Conservation (phyloP, 92 coral and sea anemone species). For the Parazoanthus atlanticus region DNA sequence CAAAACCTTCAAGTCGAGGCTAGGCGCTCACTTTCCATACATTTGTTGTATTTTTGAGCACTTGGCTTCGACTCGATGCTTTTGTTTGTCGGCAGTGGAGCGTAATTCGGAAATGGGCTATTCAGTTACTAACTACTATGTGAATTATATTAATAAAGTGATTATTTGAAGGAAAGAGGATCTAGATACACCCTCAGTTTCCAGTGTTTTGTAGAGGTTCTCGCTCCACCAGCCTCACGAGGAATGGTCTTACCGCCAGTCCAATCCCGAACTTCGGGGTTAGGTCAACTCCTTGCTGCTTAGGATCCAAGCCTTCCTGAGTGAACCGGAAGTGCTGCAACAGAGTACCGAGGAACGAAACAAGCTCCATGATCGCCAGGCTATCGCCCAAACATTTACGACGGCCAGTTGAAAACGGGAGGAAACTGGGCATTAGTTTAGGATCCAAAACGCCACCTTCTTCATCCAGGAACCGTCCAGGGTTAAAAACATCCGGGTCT, state of each 20-base stretch:
- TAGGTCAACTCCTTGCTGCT: conserved; percentile 16
- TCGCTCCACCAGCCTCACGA: conserved; percentile 5
- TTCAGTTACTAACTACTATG: too few relatives aligned
- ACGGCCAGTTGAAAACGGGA: conserved; percentile 40
- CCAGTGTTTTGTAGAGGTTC: not conserved
- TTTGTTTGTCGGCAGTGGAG: too few relatives aligned
- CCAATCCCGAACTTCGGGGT: conserved; percentile 36
- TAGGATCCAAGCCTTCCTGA: conserved; percentile 27
- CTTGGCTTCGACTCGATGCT: too few relatives aligned
- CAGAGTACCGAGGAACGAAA: conserved; percentile 11
- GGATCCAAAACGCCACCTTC: not conserved
- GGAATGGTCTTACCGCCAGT: not conserved
- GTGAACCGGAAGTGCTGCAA: conserved; percentile 32
- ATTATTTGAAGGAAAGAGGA: too few relatives aligned
- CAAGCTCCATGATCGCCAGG: conserved; percentile 24
- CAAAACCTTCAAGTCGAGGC: too few relatives aligned
- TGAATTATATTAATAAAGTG: too few relatives aligned
- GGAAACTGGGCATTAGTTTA: conserved; percentile 34
- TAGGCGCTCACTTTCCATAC: too few relatives aligned
- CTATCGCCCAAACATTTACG: conserved; percentile 34
- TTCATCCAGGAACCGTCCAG: conserved; percentile 72
- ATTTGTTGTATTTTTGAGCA: too few relatives aligned
- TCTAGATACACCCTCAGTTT: not conserved
- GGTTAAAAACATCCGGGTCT: conserved; percentile 77
- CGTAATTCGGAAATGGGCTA: too few relatives aligned